Base-by-base conservation (phyloP, 1,140 invertebrate species). In the Drosophila dunni region DNA sequence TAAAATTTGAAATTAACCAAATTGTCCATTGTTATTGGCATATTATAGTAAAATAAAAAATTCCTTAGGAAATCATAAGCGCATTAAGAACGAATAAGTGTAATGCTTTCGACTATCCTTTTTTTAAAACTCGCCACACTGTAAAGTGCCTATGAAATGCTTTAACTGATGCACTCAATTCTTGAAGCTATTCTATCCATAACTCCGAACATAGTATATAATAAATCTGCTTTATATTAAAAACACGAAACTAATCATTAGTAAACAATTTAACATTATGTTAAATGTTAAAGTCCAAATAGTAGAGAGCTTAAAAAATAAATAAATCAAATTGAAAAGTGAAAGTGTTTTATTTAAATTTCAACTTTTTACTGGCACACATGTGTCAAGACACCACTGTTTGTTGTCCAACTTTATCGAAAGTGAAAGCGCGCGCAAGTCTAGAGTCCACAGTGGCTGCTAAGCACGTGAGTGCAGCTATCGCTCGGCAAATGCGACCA, bases 221-320 rank as follows among this genome's bases (percentile, higher is more conserved):
- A 4, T 13, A 65, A 65, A 66, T 40, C 13, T 50, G 54, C 61
- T 76, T 58, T 65, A 72, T 53, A 45, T 70, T 51, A 24, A 11
- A 7, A 29, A 61, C 61, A 58, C 42, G 62, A 74, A 53, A 44
- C 42, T n/a, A 64, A 60, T 48, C n/a, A 48, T 60, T 62, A 69
- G 62, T 34, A 61, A 65, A 34, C 62, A 58, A 53, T 40, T 42
- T 29, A 29, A 48, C 15, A 57, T 33, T 42, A 75, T 68, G 42
- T 64, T 60, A 40, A 72, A 66, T 68, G 60, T 68, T 48, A 44
- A 75, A 72, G 70, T 80, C 70, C 78, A 74, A 78, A 70, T 56
- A 61, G 78, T 80, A 80, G 78, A 80, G 78, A 79, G 78, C 78
- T 79, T 79, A 77, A 65, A 34, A 40, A 78, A 65, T 46, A 34